Conservation (phyloP, 2,113 vertebrate species). For the Hippocampus barbouri region DNA sequence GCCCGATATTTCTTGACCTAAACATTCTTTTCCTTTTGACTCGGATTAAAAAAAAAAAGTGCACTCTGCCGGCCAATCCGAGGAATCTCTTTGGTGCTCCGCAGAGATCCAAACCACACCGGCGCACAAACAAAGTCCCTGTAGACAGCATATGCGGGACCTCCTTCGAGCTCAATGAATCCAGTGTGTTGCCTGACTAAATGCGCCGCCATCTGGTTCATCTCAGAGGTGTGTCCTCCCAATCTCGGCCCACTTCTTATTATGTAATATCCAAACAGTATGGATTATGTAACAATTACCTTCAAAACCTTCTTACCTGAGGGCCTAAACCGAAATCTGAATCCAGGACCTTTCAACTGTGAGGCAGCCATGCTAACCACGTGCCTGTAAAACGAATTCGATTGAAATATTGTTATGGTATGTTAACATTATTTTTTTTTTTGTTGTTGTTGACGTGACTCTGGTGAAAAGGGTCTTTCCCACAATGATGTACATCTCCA, state of each 20-base stretch:
- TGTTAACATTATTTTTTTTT: no score
- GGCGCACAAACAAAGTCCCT: constrained; percentile 12
- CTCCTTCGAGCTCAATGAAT: constrained; percentile 32
- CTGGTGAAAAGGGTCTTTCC: no score
- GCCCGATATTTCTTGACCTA: neutral
- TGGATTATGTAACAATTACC: constrained; percentile 44
- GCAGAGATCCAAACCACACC: constrained; percentile 15
- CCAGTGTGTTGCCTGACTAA: constrained; percentile 37
- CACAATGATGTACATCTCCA: no score
- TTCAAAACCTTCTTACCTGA: neutral
- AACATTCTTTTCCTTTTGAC: no score
- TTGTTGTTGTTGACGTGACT: no score
- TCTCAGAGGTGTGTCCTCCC: constrained; percentile 39
- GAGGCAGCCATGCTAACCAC: no score
- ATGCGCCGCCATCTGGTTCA: constrained; percentile 49
- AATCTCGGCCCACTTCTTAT: constrained; percentile 27
- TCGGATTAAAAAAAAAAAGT: constrained; percentile 4
- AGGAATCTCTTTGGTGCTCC: constrained; percentile 16
- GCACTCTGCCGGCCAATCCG: constrained; percentile 11
- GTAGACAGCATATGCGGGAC: constrained; percentile 23
- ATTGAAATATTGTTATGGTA: no score
- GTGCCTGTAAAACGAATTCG: no score
- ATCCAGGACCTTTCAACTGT: no score
- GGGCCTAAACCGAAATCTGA: no score
- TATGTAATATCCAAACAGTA: constrained; percentile 50